Conservation (phyloP, 2,888 invertebrate genomes). For the Drosophila stalkeri region DNA sequence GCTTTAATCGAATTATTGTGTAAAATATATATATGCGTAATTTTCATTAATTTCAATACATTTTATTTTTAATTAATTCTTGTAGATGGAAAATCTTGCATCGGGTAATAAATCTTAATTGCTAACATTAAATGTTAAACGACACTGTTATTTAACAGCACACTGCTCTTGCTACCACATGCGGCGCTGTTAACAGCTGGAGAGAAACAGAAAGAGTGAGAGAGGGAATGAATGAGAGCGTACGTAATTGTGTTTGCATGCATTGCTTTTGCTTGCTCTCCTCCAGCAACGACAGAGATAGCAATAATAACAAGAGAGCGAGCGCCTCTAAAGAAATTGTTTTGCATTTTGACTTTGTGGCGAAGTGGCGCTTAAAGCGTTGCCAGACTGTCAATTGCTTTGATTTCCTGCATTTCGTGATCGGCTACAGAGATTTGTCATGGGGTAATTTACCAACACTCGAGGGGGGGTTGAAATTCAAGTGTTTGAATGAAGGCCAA, state of each 20-base stretch:
- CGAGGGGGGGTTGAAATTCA: conserved; percentile 47
- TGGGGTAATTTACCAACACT: conserved; percentile 37
- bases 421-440: conserved; percentile 24
- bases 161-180: conserved; percentile 44
- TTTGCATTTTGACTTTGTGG: conserved; percentile 38
- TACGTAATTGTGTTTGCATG: conserved; percentile 8
- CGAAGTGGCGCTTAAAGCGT: conserved; percentile 48
- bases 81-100: background rate
- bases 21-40: background rate
- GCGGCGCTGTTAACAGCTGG: conserved; percentile 61
- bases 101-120: conserved; percentile 2
- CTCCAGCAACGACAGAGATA: conserved; percentile 47
- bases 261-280: conserved; percentile 37
- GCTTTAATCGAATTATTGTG: conserved; percentile 25
- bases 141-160: conserved; percentile 39
- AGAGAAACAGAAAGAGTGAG: conserved; percentile 3
- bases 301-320: conserved; percentile 54
- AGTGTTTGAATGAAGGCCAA: conserved; percentile 44
- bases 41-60: conserved; percentile 3
- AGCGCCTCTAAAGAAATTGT: conserved; percentile 13
- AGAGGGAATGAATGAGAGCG: background rate
- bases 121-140: conserved; percentile 7
- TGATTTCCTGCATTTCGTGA: conserved; percentile 27
- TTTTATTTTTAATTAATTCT: background rate
- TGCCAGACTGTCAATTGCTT: conserved; percentile 46